Base-by-base conservation (phyloP, 2,888 invertebrate genomes). In the Eumacrocentrus americanus region DNA sequence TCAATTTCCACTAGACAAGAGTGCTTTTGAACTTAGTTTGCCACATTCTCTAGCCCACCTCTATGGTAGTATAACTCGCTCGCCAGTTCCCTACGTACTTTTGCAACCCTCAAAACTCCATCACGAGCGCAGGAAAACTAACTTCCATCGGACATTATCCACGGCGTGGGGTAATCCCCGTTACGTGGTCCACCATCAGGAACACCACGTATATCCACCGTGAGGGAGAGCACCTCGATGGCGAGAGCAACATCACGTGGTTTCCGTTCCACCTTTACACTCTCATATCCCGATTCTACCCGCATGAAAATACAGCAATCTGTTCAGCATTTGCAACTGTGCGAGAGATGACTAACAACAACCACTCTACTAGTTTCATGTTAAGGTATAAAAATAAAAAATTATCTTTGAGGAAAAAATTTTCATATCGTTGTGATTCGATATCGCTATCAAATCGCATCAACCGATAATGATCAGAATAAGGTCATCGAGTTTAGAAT, bases 71-170 rank as follows among this genome's bases (percentile, higher is more conserved):
- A 12, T 23, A 47, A 22, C 48, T 44, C 44, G 44, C 20, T n/a
- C n/a, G 22, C 3, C 18, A 20, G 22, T 18, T 46, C 34, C 25
- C 40, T 29, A 40, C 12, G 50, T 51, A 51, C 57, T 74, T 58
- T 65, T 68, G 66, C 67, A 70, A 69, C 70, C 61, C 71, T 66
- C 65, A 61, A 67, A 74, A 74, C 70, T 74, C 71, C 72, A 74
- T 75, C 73, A 72, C 70, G 69, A 29, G 34, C 54, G 29, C 35
- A 50, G 48, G 51, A 55, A 68, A 73, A 72, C 72, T 71, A 73
- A 73, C 71, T 75, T 70, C 67, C 67, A 67, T 64, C 65, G 55
- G 52, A 48, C 56, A 25, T 63, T 53, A 52, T 52, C 52, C 44
- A 53, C 34, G 56, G 53, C 60, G 52, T 46, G 34, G 18, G 38